These are phyloP conservation scores for Plodia interpunctella DNA, from an alignment of 1,140 invertebrate genomes.

Conservation along the genomic window DNA sequence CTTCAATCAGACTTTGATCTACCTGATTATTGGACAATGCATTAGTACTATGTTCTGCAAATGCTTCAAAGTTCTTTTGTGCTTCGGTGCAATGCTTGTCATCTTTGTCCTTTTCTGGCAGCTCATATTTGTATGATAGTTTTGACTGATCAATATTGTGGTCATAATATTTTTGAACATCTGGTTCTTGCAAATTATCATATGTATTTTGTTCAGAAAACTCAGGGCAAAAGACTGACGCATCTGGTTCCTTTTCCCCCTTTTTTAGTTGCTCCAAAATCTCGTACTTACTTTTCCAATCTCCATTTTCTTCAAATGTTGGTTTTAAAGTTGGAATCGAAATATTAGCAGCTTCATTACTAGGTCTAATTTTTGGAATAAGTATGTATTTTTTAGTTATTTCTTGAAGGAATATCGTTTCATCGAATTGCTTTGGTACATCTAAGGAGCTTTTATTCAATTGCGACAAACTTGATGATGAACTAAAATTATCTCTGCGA, in stretches of 20 bases:
- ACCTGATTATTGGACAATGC: not conserved
- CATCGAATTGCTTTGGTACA: constrained; percentile 21
- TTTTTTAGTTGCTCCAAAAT: constrained; percentile 59
- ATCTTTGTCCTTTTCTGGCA: constrained; percentile 5
- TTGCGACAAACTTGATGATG: not conserved
- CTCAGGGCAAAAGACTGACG: not conserved
- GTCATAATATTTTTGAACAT: not conserved
- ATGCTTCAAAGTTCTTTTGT: not conserved
- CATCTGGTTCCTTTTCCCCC: constrained; percentile 38
- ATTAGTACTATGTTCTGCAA: not conserved
- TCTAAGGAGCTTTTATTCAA: constrained; percentile 10
- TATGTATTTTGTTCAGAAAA: not conserved
- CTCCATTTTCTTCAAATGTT: constrained; percentile 30
- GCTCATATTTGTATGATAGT: constrained; percentile 5
- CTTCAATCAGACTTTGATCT: not conserved
- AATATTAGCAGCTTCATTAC: constrained; percentile 15
- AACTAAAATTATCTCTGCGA: not conserved
- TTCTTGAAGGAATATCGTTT: constrained; percentile 46
- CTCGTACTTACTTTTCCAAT: constrained; percentile 68
- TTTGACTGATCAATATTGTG: not conserved
- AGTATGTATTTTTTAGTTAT: constrained; percentile 63
- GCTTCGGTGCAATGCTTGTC: not conserved
- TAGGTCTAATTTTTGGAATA: constrained; percentile 45
- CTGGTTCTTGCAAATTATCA: not conserved
- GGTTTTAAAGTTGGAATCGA: constrained; percentile 13